Evolutionary conservation across 1,140 invertebrate genomes (phyloP).

Genomic region (Thaumatotibia leucotreta): DNA sequence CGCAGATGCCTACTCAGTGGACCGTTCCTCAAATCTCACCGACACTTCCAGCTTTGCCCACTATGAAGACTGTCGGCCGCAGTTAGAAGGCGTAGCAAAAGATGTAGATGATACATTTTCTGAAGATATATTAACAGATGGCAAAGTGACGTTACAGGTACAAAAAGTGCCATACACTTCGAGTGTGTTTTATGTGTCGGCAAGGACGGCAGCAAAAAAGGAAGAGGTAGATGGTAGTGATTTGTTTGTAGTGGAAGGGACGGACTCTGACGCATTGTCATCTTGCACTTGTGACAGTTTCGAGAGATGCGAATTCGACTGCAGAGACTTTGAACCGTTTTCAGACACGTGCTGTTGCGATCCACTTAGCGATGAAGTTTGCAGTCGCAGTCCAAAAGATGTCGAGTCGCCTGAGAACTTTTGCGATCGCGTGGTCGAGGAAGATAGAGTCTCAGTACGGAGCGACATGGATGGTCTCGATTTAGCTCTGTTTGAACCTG

Average conservation of each 20-base stretch:
- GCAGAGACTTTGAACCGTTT: slow-evolving; percentile 77
- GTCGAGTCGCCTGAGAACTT: slow-evolving; percentile 71
- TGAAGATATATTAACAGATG: slow-evolving; percentile 35
- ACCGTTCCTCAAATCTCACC: slow-evolving; percentile 73
- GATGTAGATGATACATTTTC: slow-evolving; percentile 24
- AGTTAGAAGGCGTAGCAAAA: slow-evolving; percentile 48
- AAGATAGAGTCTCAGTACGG: slow-evolving; percentile 68
- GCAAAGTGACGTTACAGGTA: slow-evolving; percentile 50
- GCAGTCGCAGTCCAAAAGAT: slow-evolving; percentile 70
- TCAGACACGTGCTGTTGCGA: slow-evolving; percentile 76
- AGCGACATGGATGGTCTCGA: slow-evolving; percentile 84
- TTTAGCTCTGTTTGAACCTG: slow-evolving; percentile 82
- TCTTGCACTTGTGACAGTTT: slow-evolving; percentile 74
- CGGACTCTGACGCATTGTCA: slow-evolving; percentile 68
- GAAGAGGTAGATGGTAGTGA: slow-evolving; percentile 44
- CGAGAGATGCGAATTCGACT: slow-evolving; percentile 73
- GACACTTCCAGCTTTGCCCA: slow-evolving; percentile 74
- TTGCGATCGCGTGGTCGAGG: slow-evolving; percentile 55
- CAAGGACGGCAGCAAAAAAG: slow-evolving; percentile 52
- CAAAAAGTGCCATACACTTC: slow-evolving; percentile 69
- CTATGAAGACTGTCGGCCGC: slow-evolving; percentile 68
- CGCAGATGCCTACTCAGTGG: slow-evolving; percentile 66
- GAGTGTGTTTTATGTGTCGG: slow-evolving; percentile 65
- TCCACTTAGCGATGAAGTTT: slow-evolving; percentile 68
- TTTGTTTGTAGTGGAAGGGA: slow-evolving; percentile 62